These are phyloP conservation scores for Whitmania pigra DNA, from an alignment of 1,140 invertebrate genomes.

Conservation along the genomic window DNA sequence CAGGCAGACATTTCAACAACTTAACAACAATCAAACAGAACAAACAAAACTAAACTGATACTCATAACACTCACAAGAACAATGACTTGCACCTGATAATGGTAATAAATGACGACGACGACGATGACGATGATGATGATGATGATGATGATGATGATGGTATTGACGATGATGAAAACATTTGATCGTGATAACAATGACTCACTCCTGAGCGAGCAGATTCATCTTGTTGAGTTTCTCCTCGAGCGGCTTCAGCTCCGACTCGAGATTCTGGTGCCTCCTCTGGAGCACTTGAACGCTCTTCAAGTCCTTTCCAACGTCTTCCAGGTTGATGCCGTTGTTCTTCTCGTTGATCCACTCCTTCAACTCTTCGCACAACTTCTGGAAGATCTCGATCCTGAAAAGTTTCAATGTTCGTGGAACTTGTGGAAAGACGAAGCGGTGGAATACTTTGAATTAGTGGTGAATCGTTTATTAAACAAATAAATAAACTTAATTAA, in stretches of 20 bases:
- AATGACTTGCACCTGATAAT: too few species aligned
- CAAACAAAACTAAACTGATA: too few species aligned
- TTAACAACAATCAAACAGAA: too few species aligned
- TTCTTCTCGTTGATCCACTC: slow-evolving; percentile 94
- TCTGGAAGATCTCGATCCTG: slow-evolving; percentile 75
- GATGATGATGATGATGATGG: too few species aligned
- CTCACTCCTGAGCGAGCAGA: slow-evolving; percentile 76
- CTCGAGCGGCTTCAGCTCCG: slow-evolving; percentile 73
- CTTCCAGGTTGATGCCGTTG: slow-evolving; percentile 78
- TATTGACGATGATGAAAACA: neutral
- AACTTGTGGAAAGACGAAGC: too few species aligned
- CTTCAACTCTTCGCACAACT: slow-evolving; percentile 35
- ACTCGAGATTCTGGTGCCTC: slow-evolving; percentile 69
- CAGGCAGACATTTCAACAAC: too few species aligned
- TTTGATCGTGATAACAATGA: slow-evolving; percentile 18
- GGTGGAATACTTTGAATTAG: too few species aligned
- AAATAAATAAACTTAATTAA: neutral
- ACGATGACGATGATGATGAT: too few species aligned
- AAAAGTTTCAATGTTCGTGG: slow-evolving; percentile 25
- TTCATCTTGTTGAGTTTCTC: slow-evolving; percentile 72
- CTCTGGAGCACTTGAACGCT: slow-evolving; percentile 79
- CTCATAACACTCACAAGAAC: too few species aligned
- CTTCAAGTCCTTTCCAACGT: slow-evolving; percentile 83
- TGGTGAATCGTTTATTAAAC: too few species aligned
- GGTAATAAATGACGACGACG: too few species aligned